Conservation (phyloP, 2,888 invertebrate genomes). For the Thymelicus lineola region DNA sequence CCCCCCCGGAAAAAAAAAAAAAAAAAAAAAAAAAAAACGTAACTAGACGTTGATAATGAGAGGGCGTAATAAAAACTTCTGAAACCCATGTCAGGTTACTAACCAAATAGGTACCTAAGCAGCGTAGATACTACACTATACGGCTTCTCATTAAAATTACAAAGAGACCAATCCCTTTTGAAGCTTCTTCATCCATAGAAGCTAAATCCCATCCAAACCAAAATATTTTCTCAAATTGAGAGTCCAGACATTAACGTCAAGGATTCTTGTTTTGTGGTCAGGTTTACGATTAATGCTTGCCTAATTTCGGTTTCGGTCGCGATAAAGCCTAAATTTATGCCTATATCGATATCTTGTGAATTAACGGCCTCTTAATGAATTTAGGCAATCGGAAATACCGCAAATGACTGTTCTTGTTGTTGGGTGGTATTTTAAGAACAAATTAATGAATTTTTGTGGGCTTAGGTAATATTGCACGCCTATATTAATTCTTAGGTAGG, state of each 20-base stretch:
- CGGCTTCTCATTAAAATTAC: too few relatives aligned
- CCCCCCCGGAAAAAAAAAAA: too few relatives aligned
- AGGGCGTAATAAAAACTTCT: too few relatives aligned
- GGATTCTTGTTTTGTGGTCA: conserved; percentile 49
- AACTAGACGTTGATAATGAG: too few relatives aligned
- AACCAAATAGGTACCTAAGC: too few relatives aligned
- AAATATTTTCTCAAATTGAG: conserved; percentile 25
- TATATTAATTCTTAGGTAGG: too few relatives aligned
- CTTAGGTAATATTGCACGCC: not conserved
- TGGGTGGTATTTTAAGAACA: conserved; percentile 57
- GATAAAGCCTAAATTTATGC: conserved; percentile 77
- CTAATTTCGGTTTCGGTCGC: conserved; percentile 65
- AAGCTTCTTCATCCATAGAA: too few relatives aligned
- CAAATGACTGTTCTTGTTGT: conserved; percentile 58
- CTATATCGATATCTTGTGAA: conserved; percentile 63
- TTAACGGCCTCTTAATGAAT: conserved; percentile 67
- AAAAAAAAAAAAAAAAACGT: too few relatives aligned
- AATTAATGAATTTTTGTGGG: not conserved
- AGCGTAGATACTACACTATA: too few relatives aligned
- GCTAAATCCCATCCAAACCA: not conserved
- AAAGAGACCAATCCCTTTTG: too few relatives aligned
- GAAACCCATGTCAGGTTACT: too few relatives aligned
- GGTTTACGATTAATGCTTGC: conserved; percentile 65
- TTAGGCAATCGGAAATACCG: conserved; percentile 77
- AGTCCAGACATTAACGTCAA: conserved; percentile 38